Evolutionary conservation across 2,888 invertebrate genomes (phyloP).

Genomic region (Caenorhabditis becei): DNA sequence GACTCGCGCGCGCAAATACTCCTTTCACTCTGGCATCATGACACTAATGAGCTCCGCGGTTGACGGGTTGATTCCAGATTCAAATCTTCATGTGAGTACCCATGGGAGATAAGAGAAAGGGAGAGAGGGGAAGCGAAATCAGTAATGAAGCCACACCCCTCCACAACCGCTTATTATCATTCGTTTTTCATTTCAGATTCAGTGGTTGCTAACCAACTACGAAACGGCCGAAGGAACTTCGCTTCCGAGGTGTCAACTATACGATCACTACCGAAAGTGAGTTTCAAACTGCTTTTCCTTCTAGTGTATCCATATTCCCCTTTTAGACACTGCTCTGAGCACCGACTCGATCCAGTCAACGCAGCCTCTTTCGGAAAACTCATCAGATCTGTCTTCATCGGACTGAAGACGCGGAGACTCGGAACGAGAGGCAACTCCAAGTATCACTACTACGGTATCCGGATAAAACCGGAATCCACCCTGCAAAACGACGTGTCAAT

Average conservation of each 20-base stretch:
- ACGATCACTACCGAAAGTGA: conserved; percentile 91
- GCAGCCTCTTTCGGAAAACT: conserved; percentile 99
- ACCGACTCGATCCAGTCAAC: conserved; percentile 97
- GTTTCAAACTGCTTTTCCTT: too few species aligned
- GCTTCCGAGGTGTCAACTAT: conserved; percentile 93
- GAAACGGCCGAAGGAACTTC: conserved; percentile 97
- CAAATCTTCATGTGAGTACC: conserved; percentile 56
- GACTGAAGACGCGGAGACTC: conserved; percentile 92
- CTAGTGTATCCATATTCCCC: not conserved
- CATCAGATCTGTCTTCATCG: conserved; percentile 97
- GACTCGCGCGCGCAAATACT: conserved; percentile 4
- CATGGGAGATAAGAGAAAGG: not conserved
- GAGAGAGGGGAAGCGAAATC: not conserved
- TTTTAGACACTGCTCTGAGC: conserved; percentile 87
- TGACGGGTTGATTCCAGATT: conserved; percentile 51
- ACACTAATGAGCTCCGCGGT: conserved; percentile 31
- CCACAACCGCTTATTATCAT: not conserved
- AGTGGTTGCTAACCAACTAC: conserved; percentile 98
- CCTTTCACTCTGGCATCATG: conserved; percentile 6
- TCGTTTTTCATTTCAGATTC: conserved; percentile 84
- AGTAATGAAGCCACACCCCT: not conserved
- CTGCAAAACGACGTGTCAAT: conserved; percentile 2
- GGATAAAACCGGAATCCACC: conserved; percentile 82
- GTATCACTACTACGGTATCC: conserved; percentile 99
- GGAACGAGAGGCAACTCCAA: conserved; percentile 87